phyloP scores from a whole-genome alignment of 37 sponge, comb jelly and placozoan genomes.

The Corticium candelabrum region DNA sequence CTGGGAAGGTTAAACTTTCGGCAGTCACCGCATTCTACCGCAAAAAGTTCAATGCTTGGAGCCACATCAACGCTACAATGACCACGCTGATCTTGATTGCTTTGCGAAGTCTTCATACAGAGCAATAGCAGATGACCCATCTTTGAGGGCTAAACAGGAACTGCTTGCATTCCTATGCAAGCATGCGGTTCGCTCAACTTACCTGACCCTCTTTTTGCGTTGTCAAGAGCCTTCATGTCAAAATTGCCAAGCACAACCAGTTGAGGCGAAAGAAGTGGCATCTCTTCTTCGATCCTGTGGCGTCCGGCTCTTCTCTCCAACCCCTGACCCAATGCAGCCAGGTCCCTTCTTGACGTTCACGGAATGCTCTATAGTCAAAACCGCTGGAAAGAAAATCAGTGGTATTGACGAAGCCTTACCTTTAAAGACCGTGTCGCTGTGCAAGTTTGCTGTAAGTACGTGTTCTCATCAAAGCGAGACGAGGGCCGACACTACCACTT shows the following conservation, averaged over 20 bases:
- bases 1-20: neutral
- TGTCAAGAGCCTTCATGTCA: neutral
- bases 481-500: neutral
- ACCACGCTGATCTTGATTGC: neutral
- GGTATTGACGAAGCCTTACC: neutral
- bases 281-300: neutral
- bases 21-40: neutral
- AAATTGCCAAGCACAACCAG: neutral
- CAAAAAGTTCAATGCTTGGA: neutral
- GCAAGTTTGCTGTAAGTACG: neutral
- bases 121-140: neutral
- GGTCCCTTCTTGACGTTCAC: neutral
- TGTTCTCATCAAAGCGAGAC: no score
- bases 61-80: neutral
- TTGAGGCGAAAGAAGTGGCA: neutral
- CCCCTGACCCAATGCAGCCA: neutral
- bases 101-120: neutral
- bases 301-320: neutral
- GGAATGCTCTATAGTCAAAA: neutral
- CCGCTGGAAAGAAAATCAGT: neutral
- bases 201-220: neutral
- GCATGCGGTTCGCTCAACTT: neutral
- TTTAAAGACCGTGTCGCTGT: neutral
- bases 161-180: neutral
- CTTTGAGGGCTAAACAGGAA: neutral